Evolutionary conservation across 2,888 invertebrate species (phyloP).

Genomic region (Boloria euphrosyne): DNA sequence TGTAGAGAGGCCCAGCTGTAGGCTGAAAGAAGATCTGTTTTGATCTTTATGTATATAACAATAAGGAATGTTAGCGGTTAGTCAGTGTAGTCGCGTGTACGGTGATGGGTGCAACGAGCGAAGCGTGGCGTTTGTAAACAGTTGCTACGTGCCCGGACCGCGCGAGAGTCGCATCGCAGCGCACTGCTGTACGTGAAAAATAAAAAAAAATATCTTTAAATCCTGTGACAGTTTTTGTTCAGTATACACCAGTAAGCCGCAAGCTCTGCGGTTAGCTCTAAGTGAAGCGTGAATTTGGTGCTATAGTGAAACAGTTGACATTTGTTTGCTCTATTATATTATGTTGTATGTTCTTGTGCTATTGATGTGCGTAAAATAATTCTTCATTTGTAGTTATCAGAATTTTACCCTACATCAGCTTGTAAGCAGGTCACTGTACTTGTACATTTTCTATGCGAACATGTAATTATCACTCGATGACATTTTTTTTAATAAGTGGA

Average conservation of each 20-base stretch:
- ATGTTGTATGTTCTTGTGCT: constrained; percentile 41
- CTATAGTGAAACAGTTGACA: constrained; percentile 38
- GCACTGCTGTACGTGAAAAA: constrained; percentile 27
- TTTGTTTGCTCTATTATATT: constrained; percentile 39
- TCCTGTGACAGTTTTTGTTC: constrained; percentile 36
- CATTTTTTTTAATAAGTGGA: neutral
- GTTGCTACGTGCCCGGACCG: constrained; percentile 61
- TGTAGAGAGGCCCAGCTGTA: constrained; percentile 29
- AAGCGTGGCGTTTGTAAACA: constrained; percentile 53
- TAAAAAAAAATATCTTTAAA: constrained; percentile 25
- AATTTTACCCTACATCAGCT: neutral
- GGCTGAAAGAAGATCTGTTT: constrained; percentile 9
- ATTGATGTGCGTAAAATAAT: constrained; percentile 21
- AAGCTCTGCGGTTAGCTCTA: constrained; percentile 59
- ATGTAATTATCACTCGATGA: neutral
- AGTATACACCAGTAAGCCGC: constrained; percentile 48
- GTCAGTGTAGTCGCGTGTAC: constrained; percentile 35
- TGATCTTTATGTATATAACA: constrained; percentile 20
- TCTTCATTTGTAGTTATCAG: constrained; percentile 11
- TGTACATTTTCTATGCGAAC: neutral
- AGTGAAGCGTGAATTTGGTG: constrained; percentile 41
- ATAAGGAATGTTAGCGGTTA: constrained; percentile 23
- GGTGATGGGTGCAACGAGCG: constrained; percentile 58
- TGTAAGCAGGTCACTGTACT: constrained; percentile 14
- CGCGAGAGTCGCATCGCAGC: constrained; percentile 54